phyloP scores from a whole-genome alignment of 2,797 vertebrate genomes.

The Tachyglossus aculeatus region DNA sequence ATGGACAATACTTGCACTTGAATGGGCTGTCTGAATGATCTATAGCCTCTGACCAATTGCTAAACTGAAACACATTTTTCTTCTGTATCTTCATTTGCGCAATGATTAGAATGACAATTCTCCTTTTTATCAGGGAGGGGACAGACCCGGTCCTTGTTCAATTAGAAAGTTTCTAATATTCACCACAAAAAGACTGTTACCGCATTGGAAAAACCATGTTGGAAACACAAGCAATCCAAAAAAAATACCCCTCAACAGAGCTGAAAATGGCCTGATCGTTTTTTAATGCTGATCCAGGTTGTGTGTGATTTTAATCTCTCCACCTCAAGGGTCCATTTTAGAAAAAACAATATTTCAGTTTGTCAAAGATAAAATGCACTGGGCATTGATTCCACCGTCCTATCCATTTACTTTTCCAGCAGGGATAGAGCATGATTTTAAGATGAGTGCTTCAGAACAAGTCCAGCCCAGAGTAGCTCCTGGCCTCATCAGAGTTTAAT shows the following conservation, averaged over 20 bases:
- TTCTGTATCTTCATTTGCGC: background rate
- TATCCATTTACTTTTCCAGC: constrained; percentile 63
- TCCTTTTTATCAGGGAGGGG: too few relatives aligned
- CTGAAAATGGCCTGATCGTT: background rate
- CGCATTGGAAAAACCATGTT: too few relatives aligned
- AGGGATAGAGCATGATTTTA: constrained; percentile 47
- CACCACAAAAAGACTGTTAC: too few relatives aligned
- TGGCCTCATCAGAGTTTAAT: constrained; percentile 80
- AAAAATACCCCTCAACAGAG: background rate
- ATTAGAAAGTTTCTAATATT: too few relatives aligned
- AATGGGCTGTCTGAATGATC: too few relatives aligned
- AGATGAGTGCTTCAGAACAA: constrained; percentile 66
- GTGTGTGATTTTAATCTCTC: constrained; percentile 27
- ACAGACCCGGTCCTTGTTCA: too few relatives aligned
- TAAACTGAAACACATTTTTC: background rate
- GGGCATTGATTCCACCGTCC: constrained; percentile 60
- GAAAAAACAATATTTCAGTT: constrained; percentile 20
- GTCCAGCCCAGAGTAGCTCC: constrained; percentile 71
- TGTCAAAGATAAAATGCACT: constrained; percentile 9
- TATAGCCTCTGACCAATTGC: background rate
- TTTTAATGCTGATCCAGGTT: constrained; percentile 4
- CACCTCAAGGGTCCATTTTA: background rate
- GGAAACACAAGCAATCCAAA: constrained; percentile 18
- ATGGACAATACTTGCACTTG: too few relatives aligned
- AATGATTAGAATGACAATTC: background rate